Base-by-base conservation (phyloP, 2,888 invertebrate genomes). In the Drosophila meridionalis region DNA sequence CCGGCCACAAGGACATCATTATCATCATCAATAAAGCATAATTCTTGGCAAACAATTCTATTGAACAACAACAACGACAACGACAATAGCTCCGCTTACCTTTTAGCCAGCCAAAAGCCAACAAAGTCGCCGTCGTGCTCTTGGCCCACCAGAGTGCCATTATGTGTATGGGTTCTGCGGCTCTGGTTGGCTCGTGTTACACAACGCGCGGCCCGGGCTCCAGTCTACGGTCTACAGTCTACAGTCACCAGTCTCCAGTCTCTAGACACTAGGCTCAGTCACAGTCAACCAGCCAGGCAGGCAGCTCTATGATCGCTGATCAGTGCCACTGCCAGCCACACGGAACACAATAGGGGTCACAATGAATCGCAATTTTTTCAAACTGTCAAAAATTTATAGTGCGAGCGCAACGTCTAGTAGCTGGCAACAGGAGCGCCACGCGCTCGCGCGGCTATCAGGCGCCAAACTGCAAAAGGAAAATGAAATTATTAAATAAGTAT, bases 371-470 rank as follows among this genome's bases (percentile, higher is more conserved):
- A 84, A 92, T 92, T 92, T 92, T 92, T 92, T 82, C 84, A 83
- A 91, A 92, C 92, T 92, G 92, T 92, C 92, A 92, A 92, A 91
- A 91, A 87, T 90, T 81, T 87, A 89, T 90, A 85, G 86, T 76
- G 83, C 80, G 69, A 78, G 80, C 64, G 45, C 65, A 66, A 43
- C 56, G 84, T 76, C 80, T 72, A 53, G 58, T 61, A 58, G 58
- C 59, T 40, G 45, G 30, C 30, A 34, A 26, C 86, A 86, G 84
- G 80, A 81, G 82, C 79, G 87, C 72, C 40, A 68, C 45, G 7
- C 0, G n/a, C 53, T 1, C 0, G 30, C 20, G n/a, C 45, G 40
- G 53, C 1, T 5, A 2, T 42, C 52, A 61, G 60, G 63, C 73
- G 63, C 55, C 47, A 30, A 4, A 9, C 0, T 5, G 3, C 36